Evolutionary conservation across 2,888 invertebrate species (phyloP).

Genomic region (Epinotia brunnichana): DNA sequence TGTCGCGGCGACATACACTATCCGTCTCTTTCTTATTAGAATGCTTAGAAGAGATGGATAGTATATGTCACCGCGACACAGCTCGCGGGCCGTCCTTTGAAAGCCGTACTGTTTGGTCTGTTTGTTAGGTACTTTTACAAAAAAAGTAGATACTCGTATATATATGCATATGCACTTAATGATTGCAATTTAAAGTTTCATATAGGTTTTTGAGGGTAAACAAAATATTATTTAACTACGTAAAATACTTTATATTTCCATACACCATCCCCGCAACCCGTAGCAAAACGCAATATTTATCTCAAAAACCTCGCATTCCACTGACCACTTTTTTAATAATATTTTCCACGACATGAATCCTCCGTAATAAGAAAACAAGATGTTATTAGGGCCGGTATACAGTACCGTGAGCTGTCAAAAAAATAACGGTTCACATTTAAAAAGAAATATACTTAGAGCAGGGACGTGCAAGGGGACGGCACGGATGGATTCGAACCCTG

Average conservation of each 20-base stretch:
- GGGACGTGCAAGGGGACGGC: constrained; percentile 64
- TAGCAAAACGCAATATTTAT: constrained; percentile 19
- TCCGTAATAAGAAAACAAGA: constrained; percentile 59
- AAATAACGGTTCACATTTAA: constrained; percentile 77
- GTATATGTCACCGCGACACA: too few species aligned
- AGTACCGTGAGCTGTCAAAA: constrained; percentile 71
- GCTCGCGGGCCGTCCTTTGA: too few species aligned
- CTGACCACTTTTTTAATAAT: constrained; percentile 40
- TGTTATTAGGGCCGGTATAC: constrained; percentile 59
- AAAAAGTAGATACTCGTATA: too few species aligned
- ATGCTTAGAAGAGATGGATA: too few species aligned
- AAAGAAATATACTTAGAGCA: constrained; percentile 73
- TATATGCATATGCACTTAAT: too few species aligned
- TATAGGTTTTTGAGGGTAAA: too few species aligned
- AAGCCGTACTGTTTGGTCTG: too few species aligned
- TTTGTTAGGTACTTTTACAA: too few species aligned
- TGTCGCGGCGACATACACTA: too few species aligned
- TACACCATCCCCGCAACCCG: not conserved
- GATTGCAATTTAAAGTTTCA: too few species aligned
- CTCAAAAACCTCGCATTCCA: constrained; percentile 21
- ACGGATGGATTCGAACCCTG: constrained; percentile 39
- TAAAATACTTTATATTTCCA: not conserved
- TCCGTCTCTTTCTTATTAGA: too few species aligned
- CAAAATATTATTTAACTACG: not conserved
- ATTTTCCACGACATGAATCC: constrained; percentile 44